These are phyloP conservation scores for Drosophila virilis DNA, from an alignment of 1,140 invertebrate species.

Conservation along the genomic window DNA sequence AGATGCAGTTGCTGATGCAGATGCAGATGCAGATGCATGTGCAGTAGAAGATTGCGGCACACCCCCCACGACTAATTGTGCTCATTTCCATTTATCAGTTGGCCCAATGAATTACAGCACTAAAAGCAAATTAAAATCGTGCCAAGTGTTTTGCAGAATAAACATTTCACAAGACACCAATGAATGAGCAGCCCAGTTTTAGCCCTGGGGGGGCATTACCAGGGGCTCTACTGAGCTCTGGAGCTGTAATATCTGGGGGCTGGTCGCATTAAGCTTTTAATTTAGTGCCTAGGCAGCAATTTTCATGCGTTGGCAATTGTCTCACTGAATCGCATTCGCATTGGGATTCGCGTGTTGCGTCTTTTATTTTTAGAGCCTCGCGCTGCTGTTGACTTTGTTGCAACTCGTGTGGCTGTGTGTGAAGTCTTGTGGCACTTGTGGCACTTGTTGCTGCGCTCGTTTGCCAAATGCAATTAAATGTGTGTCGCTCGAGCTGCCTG, in stretches of 20 bases:
- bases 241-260: not conserved
- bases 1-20: not conserved
- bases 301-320: conserved; percentile 53
- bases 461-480: conserved; percentile 81
- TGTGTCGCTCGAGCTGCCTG: conserved; percentile 50
- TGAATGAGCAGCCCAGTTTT: conserved; percentile 2
- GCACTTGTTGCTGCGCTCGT: conserved; percentile 70
- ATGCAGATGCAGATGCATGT: not conserved
- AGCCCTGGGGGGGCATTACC: not conserved
- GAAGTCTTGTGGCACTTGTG: conserved; percentile 37
- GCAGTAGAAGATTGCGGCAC: conserved; percentile 29
- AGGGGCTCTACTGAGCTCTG: not conserved
- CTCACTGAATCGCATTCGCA: conserved; percentile 12
- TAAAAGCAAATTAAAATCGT: conserved; percentile 77
- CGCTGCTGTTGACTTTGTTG: not conserved
- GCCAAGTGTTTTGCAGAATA: conserved; percentile 60
- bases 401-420: not conserved
- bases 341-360: conserved; percentile 43
- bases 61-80: conserved; percentile 78
- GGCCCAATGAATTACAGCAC: conserved; percentile 62
- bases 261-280: conserved; percentile 69
- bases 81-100: conserved; percentile 74
- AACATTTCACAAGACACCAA: conserved; percentile 35
- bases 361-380: conserved; percentile 29
- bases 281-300: conserved; percentile 55